Evolutionary conservation across 2,113 vertebrate species (phyloP).

Genomic region (Salvelinus alpinus): DNA sequence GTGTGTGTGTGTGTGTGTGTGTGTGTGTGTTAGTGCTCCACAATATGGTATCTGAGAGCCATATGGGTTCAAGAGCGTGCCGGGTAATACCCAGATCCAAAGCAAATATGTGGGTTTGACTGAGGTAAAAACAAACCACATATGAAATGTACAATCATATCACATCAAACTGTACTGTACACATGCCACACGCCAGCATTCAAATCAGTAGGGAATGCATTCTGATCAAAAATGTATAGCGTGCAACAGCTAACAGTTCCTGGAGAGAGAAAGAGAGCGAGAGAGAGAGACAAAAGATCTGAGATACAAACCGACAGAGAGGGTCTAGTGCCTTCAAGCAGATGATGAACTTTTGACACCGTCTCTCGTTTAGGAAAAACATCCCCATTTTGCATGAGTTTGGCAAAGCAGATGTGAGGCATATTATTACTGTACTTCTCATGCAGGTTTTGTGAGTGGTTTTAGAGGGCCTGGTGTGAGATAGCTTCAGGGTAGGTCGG

Average conservation of each 20-base stretch:
- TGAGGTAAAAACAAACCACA: background rate
- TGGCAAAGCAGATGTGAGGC: background rate
- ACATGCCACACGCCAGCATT: constrained; percentile 5
- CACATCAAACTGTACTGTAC: background rate
- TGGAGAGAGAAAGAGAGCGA: background rate
- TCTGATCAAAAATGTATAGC: constrained; percentile 34
- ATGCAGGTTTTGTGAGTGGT: background rate
- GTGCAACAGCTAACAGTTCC: background rate
- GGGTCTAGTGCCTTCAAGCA: constrained; percentile 2
- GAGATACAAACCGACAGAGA: background rate
- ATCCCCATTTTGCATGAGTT: background rate
- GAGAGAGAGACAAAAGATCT: background rate
- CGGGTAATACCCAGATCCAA: background rate
- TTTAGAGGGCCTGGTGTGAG: background rate
- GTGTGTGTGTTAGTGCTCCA: background rate
- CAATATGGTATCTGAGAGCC: too few relatives aligned
- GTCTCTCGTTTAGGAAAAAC: constrained; percentile 1
- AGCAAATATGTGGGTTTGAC: constrained; percentile 1
- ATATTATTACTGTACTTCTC: background rate
- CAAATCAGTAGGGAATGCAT: constrained; percentile 12
- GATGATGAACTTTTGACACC: constrained; percentile 9
- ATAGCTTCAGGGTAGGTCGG: background rate
- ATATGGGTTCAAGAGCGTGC: background rate
- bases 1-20: background rate
- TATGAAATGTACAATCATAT: background rate